Evolutionary conservation across 2,113 vertebrate species (phyloP).

Genomic region (Xenopus laevis): DNA sequence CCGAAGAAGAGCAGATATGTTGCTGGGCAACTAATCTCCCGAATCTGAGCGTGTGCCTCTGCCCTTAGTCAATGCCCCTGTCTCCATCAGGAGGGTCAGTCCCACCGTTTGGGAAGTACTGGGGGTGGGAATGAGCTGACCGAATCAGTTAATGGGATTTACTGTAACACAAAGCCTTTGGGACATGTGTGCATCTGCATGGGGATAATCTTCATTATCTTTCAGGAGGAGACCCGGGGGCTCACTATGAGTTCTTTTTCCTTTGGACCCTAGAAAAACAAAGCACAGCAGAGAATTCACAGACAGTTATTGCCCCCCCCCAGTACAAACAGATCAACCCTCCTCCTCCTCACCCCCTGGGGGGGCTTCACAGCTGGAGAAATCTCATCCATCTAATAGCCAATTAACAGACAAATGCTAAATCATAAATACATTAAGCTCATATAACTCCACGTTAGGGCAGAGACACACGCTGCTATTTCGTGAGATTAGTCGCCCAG

Average conservation of each 20-base stretch:
- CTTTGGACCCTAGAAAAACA: slow-evolving; percentile 28
- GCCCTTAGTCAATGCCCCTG: no score
- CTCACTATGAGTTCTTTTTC: slow-evolving; percentile 23
- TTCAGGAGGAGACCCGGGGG: slow-evolving; percentile 1
- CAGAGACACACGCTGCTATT: no score
- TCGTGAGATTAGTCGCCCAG: no score
- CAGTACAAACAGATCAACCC: no score
- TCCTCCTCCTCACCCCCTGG: no score
- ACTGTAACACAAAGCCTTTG: slow-evolving; percentile 16
- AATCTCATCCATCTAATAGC: slow-evolving; percentile 17
- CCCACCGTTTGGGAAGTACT: no score
- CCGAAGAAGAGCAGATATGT: no score
- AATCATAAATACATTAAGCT: slow-evolving; percentile 35
- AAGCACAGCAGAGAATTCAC: slow-evolving; percentile 18
- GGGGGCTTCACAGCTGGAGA: slow-evolving; percentile 22
- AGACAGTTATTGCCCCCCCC: slow-evolving; percentile 4
- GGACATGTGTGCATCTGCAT: slow-evolving; percentile 17
- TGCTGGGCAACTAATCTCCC: no score
- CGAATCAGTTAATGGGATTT: slow-evolving; percentile 22
- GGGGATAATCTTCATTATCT: slow-evolving; percentile 15
- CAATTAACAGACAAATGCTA: slow-evolving; percentile 37
- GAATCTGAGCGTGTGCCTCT: no score
- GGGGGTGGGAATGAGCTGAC: slow-evolving; percentile 8
- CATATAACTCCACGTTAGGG: background rate
- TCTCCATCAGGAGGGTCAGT: no score